Evolutionary conservation across 2,888 invertebrate species (phyloP), one percentile per base, ranked within the genome.

Genomic region (Nycteola revayana): DNA sequence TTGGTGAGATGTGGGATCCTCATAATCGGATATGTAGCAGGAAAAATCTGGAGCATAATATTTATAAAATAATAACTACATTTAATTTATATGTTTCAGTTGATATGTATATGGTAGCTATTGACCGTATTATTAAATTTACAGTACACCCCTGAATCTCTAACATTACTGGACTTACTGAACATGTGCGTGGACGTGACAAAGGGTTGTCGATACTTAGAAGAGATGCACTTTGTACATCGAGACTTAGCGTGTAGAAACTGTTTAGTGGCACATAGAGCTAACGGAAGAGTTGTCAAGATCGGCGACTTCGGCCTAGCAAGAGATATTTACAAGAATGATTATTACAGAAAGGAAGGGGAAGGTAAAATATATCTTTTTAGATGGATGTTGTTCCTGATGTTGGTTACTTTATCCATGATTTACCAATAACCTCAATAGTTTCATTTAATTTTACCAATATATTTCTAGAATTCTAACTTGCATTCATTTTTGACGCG

Each of bases 301-400:
- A 97, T 98, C 35, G 98, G 98, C 0, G 99, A 99, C 81, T 99
- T 99, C 75, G 99, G 99, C 0, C 89, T 99, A 5, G 98, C 99
- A 0, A 90, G 99, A 44, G 98, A 99, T 75, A 96, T 99, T 46
- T 98, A 98, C 79, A 96, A 97, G 75, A 98, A 96, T 66, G 98
- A 99, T 75, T 99, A 99, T 69, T 99, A 99, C 70, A 91, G 98
- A 47, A 98, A 98, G 77, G 97, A 97, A 80, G 95, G 96, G 1
- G 94, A 94, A 87, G 93, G 89, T 86, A 47, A 54, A 7, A 20
- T n/a, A n/a, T n/a, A n/a, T n/a, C n/a, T n/a, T n/a, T n/a, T n/a
- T n/a, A n/a, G n/a, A n/a, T n/a, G n/a, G n/a, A n/a, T n/a, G n/a
- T n/a, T n/a, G n/a, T n/a, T n/a, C n/a, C n/a, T n/a, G n/a, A n/a